These are phyloP conservation scores for Stegastes partitus DNA, from an alignment of 2,113 vertebrate genomes.

Conservation along the genomic window DNA sequence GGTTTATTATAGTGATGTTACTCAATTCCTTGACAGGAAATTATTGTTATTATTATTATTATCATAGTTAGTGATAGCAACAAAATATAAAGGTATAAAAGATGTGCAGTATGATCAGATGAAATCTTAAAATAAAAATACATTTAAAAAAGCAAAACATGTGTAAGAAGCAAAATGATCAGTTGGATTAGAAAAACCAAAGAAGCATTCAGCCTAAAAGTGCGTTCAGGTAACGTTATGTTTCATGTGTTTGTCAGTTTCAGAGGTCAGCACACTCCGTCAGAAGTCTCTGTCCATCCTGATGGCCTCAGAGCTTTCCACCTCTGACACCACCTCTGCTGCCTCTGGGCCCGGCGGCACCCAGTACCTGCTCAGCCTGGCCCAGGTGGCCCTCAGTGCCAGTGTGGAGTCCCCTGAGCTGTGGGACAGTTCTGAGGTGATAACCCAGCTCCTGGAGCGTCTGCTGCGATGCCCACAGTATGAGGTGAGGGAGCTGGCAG, in stretches of 20 bases:
- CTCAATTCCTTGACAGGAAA: no score
- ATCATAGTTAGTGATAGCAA: no score
- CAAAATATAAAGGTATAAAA: no score
- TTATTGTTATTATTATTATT: no score
- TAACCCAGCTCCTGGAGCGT: conserved; percentile 52
- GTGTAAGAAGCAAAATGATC: no score
- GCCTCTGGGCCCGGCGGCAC: conserved; percentile 85
- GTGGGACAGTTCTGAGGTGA: conserved; percentile 44
- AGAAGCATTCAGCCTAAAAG: no score
- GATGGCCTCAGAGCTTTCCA: conserved; percentile 86
- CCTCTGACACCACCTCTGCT: conserved; percentile 45
- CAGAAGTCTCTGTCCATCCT: conserved; percentile 81
- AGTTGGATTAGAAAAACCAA: no score
- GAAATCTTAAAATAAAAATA: no score
- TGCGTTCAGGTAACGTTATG: no score
- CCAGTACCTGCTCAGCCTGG: conserved; percentile 92
- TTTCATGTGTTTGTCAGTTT: conserved; percentile 73
- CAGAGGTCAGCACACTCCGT: conserved; percentile 83
- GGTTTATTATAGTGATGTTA: no score
- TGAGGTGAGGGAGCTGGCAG: conserved; percentile 88
- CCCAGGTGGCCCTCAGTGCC: conserved; percentile 82
- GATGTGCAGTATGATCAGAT: no score
- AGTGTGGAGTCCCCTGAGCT: conserved; percentile 58
- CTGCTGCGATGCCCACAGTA: conserved; percentile 87
- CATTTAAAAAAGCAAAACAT: no score